These are phyloP conservation scores for Furnarius figulus DNA, from an alignment of 2,113 vertebrate species.

Conservation along the genomic window DNA sequence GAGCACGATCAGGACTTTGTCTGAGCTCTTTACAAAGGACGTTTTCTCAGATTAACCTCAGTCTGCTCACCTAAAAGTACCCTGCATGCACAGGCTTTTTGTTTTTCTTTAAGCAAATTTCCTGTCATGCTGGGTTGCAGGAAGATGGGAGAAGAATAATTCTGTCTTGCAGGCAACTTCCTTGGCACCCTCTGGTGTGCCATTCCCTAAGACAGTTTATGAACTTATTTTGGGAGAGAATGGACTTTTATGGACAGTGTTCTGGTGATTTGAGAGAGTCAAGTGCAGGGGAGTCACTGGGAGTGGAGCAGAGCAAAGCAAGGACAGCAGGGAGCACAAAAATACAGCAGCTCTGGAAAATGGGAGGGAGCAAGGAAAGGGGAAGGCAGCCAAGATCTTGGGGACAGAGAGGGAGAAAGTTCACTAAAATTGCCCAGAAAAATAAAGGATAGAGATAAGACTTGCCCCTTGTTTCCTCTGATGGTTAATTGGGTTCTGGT, in stretches of 20 bases:
- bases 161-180: not conserved
- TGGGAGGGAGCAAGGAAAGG: accelerated
- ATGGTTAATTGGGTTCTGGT: not conserved
- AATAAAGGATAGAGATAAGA: not conserved
- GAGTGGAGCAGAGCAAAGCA: not conserved
- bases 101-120: not conserved
- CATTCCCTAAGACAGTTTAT: not conserved
- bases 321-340: accelerated
- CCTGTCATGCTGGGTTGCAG: not conserved
- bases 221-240: not conserved
- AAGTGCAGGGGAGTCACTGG: not conserved
- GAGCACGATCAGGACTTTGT: not conserved
- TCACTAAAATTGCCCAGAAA: not conserved
- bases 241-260: not conserved
- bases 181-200: not conserved
- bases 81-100: not conserved
- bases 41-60: not conserved
- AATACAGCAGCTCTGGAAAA: not conserved
- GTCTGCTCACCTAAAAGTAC: not conserved
- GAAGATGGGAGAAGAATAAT: not conserved
- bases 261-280: not conserved
- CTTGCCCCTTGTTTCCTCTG: not conserved
- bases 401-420: not conserved
- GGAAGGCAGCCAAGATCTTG: not conserved
- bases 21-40: not conserved